Base-by-base conservation (phyloP, 2,113 vertebrate genomes). In the Hippoglossus stenolepis region DNA sequence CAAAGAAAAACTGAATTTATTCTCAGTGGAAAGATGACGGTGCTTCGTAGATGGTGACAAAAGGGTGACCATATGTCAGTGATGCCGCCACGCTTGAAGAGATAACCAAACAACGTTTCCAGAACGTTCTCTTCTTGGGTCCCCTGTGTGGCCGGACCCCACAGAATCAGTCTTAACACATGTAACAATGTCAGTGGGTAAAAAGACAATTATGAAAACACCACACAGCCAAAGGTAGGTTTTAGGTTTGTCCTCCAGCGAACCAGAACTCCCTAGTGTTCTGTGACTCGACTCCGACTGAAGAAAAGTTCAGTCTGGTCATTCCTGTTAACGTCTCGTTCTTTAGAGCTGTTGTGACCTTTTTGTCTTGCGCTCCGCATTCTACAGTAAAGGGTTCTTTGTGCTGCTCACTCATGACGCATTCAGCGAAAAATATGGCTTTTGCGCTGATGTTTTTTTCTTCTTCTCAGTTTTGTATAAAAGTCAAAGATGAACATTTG, bases 1-100 rank as follows among this genome's bases (percentile, higher is more conserved):
- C 83, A 88, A 90, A 91, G 40, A 77, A 20, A 85, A 91, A 88
- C 51, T 13, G 1, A 8, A 80, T 95, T 95, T 94, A 94, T 94
- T 95, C 75, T 87, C 77, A 73, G 85, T 75, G 87, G 86, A 90
- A 83, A 89, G 79, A 90, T 20, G 43, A 84, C 82, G 73, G 83
- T 89, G 89, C 75, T 78, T 26, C 78, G 79, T 68, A 70, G 84
- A 93, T 62, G 47, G 82, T 92, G 87, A 93, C 77, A 79, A 86
- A 91, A 64, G 3, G 72, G 76, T 78, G 74, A 85, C 75, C 66
- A 62, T 64, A 80, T 88, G 65, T 73, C 72, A 72, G 79, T 63
- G 79, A 83, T 23, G 82, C 64, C 28, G 68, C 60, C 81, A 56
- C 71, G 35, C 70, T 31, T 7, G 31, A 31, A 31, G 31, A 31